phyloP scores from a whole-genome alignment of 2,113 vertebrate species.

The Chlamydotis undulata region DNA sequence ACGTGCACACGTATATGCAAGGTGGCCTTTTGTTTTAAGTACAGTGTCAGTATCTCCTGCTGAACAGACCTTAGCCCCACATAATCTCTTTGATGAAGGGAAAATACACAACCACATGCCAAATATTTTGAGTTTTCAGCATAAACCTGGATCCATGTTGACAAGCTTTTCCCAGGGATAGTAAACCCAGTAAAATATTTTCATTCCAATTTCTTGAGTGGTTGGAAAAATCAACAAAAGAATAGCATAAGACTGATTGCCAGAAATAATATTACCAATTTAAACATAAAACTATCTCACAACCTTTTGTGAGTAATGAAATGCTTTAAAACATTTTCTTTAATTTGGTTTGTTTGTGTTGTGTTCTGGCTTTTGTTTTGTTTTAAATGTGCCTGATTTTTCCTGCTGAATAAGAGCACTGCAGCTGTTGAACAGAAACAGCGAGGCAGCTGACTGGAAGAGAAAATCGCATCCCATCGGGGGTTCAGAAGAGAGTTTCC shows the following conservation, averaged over 20 bases:
- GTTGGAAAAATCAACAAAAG: slow-evolving; percentile 73
- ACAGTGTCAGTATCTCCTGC: not conserved
- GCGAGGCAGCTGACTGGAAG: not conserved
- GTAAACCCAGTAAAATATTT: slow-evolving; percentile 68
- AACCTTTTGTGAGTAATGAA: slow-evolving; percentile 47
- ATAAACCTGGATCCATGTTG: slow-evolving; percentile 49
- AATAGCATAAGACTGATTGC: slow-evolving; percentile 52
- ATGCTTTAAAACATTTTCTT: slow-evolving; percentile 48
- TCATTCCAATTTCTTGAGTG: slow-evolving; percentile 72
- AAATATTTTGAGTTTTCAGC: slow-evolving; percentile 41
- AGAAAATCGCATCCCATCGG: fast-evolving
- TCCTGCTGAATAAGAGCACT: not conserved
- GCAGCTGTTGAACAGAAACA: not conserved
- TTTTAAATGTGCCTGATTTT: slow-evolving; percentile 2
- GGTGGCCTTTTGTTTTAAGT: not conserved
- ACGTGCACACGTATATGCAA: not conserved
- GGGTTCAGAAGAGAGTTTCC: not conserved
- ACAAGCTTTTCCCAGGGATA: slow-evolving; percentile 56
- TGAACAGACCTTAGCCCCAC: not conserved
- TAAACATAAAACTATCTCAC: slow-evolving; percentile 68
- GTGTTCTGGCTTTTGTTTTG: not conserved
- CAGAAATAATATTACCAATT: slow-evolving; percentile 75
- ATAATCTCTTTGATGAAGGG: not conserved
- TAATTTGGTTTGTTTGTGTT: slow-evolving; percentile 10
- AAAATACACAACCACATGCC: not conserved